A percentile compares a stretch with the other conserved stretches of the same genome.
Conservation (phyloP, 2,797 vertebrate genomes). For the Tenualosa thibaudeaui region DNA sequence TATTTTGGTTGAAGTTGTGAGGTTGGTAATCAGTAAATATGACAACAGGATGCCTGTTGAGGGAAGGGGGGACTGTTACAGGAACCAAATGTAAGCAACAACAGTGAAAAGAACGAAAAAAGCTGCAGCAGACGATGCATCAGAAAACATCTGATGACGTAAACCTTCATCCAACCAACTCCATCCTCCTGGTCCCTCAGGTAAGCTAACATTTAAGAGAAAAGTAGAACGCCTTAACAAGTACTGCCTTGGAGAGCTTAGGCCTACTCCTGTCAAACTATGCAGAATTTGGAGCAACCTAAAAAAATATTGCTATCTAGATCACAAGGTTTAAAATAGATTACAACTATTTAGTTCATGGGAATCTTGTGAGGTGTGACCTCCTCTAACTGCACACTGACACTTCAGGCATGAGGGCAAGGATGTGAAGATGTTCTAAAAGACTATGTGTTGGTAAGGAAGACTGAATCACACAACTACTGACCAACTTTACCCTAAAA, state of each 20-base stretch:
- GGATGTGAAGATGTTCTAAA: not conserved
- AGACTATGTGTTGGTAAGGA: not conserved
- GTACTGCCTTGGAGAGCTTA: constrained; percentile 10
- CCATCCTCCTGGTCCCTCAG: not conserved
- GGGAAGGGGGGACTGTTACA: not conserved
- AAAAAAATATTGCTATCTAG: constrained; percentile 21
- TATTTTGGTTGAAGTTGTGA: not conserved
- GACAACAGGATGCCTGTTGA: not conserved
- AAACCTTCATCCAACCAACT: constrained; percentile 6
- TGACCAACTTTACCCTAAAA: not conserved
- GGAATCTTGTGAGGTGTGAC: not conserved
- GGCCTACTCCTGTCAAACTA: constrained; percentile 1
- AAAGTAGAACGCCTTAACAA: constrained; percentile 16
- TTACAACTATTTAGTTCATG: not conserved
- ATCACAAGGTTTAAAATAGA: constrained; percentile 10
- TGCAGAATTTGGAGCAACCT: constrained; percentile 19
- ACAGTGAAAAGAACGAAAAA: not conserved
- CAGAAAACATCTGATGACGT: not conserved
- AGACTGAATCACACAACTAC: not conserved
- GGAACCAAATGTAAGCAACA: not conserved
- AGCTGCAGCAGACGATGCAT: not conserved
- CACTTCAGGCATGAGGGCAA: not conserved
- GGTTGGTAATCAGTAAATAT: not conserved
- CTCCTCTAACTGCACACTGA: not conserved
- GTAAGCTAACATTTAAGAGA: constrained; percentile 8